Evolutionary conservation across 2,888 invertebrate genomes (phyloP).

Genomic region (Acrocyrtus sp.): DNA sequence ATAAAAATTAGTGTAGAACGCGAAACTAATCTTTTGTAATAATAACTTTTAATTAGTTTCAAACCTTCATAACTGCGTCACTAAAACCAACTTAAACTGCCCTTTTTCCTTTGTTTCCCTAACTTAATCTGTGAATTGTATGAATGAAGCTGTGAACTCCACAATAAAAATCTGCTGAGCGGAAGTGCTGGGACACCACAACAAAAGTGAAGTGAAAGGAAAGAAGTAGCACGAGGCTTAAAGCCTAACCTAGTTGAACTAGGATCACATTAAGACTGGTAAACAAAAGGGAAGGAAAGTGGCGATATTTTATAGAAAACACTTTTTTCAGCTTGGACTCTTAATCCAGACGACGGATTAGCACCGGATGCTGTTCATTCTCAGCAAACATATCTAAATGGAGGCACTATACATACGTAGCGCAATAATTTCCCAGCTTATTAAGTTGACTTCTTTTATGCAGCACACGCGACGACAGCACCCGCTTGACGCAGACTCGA

Average conservation of each 20-base stretch:
- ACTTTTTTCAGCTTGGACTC: not conserved
- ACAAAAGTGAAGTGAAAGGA: too few relatives aligned
- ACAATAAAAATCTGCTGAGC: too few relatives aligned
- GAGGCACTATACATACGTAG: not conserved
- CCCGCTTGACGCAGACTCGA: slow-evolving; percentile 30
- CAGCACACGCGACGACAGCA: slow-evolving; percentile 21
- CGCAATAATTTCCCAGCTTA: not conserved
- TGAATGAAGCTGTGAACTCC: too few relatives aligned
- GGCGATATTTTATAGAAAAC: slow-evolving; percentile 13
- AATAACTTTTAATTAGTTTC: too few relatives aligned
- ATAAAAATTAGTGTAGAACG: not conserved
- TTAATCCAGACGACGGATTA: not conserved
- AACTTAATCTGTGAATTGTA: too few relatives aligned
- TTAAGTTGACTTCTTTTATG: not conserved
- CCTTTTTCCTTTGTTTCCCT: too few relatives aligned
- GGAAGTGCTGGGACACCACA: too few relatives aligned
- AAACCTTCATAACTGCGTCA: too few relatives aligned
- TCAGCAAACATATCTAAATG: not conserved
- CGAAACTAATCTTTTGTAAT: not conserved
- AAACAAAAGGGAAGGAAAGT: slow-evolving; percentile 15
- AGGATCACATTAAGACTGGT: slow-evolving; percentile 29
- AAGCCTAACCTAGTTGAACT: slow-evolving; percentile 26
- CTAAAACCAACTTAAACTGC: too few relatives aligned
- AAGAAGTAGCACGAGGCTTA: slow-evolving; percentile 1
- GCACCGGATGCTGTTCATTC: not conserved